Base-by-base conservation (phyloP, 2,113 vertebrate genomes). In the Martes martes region DNA sequence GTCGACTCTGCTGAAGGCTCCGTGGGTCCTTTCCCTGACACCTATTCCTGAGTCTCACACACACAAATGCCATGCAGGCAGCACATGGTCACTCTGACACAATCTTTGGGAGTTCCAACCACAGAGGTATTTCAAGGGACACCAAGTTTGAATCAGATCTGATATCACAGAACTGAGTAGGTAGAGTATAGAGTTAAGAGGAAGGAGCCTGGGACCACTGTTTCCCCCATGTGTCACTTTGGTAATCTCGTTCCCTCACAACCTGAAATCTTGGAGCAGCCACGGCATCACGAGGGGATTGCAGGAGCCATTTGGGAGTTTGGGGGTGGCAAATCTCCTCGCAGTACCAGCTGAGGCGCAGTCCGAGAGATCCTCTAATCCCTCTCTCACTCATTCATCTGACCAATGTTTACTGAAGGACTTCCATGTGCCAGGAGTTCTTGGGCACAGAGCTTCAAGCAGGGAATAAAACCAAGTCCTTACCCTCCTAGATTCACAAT, bases 381-480 rank as follows among this genome's bases (percentile, higher is more conserved):
- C 69, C n/a, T 57, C 82, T 69, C 85, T 73, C 85, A 81, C 31
- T 73, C 65, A 36, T 59, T 95, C 92, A 93, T 61, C 52, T 45
- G 65, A 73, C 79, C 93, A 89, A 86, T 19, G 82, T 55, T 96
- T 91, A 79, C 69, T 86, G 85, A 89, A 91, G 59, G 76, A 79
- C 79, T 94, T 89, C 57, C 50, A 39, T 1, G 18, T 67, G 65
- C n/a, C 28, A 71, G 47, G 28, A 11, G 24, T 83, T 81, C 85
- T 33, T 33, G 80, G 71, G 39, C 33, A 57, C 52, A 91, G 50
- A 55, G 39, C 28, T 92, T 50, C 47, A 21, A 61, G 52, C 2
- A 24, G 23, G 50, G n/a, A 96, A 76, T 59, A 69, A 93, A 97
- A 73, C 85, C 61, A 84, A 94, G 91, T 88, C 76, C 63, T 57